These are phyloP conservation scores for Ctenopoma multispine DNA, from an alignment of 2,797 vertebrate genomes.

Conservation along the genomic window DNA sequence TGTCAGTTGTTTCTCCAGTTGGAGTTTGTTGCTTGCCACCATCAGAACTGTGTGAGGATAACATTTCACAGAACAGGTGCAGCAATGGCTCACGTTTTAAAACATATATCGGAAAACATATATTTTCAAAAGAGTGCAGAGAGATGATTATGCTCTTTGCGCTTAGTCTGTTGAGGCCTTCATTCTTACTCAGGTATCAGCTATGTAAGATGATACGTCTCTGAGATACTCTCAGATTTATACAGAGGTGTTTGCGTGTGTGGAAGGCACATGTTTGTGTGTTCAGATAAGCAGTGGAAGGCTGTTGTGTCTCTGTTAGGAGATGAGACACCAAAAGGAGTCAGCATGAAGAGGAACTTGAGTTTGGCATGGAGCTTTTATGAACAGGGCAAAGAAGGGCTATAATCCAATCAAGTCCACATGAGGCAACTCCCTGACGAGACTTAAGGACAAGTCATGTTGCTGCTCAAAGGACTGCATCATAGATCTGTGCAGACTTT, in stretches of 20 bases:
- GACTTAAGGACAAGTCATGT: conserved; percentile 30
- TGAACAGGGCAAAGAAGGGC: conserved; percentile 22
- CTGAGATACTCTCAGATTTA: conserved; percentile 1
- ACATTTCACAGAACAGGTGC: too few relatives aligned
- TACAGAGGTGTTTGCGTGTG: background rate
- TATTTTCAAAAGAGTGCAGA: too few relatives aligned
- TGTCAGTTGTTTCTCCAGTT: too few relatives aligned
- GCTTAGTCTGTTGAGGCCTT: too few relatives aligned
- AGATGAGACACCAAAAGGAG: conserved; percentile 19
- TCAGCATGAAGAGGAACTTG: conserved; percentile 4
- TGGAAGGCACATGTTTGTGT: conserved; percentile 26
- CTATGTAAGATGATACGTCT: conserved; percentile 9
- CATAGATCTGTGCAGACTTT: conserved; percentile 43
- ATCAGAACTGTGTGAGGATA: too few relatives aligned
- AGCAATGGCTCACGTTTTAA: too few relatives aligned
- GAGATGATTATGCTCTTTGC: too few relatives aligned
- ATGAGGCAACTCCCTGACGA: conserved; percentile 19
- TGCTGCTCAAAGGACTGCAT: conserved; percentile 31
- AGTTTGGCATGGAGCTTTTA: conserved; percentile 24
- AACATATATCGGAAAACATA: too few relatives aligned
- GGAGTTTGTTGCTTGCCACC: too few relatives aligned
- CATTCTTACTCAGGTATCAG: background rate
- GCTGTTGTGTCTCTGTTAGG: conserved; percentile 16
- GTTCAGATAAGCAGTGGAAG: conserved; percentile 18
- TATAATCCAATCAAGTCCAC: conserved; percentile 16